These are phyloP conservation scores for Neopelma chrysocephalum DNA, from an alignment of 2,797 vertebrate genomes.

Conservation along the genomic window DNA sequence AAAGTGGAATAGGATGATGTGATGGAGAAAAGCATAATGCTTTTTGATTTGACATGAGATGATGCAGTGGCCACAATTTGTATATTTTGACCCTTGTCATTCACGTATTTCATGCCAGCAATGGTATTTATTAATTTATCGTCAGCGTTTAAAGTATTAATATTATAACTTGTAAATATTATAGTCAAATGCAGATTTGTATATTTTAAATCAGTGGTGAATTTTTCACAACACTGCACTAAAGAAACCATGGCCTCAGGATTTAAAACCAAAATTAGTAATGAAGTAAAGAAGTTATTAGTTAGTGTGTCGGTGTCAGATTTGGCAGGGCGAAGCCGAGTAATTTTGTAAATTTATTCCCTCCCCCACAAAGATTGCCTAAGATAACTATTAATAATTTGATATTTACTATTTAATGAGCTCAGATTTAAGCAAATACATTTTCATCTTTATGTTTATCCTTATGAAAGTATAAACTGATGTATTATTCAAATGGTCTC, in stretches of 20 bases:
- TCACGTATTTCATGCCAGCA: background rate
- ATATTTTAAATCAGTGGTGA: background rate
- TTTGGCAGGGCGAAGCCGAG: background rate
- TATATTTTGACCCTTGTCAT: background rate
- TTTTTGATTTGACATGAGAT: background rate
- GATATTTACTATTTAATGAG: conserved; percentile 12
- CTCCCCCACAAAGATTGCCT: background rate
- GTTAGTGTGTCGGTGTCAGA: background rate
- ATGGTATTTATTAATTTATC: background rate
- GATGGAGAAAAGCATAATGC: background rate
- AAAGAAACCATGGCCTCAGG: background rate
- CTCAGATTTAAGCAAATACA: background rate
- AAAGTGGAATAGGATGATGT: background rate
- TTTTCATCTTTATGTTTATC: conserved; percentile 8
- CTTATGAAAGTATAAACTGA: background rate
- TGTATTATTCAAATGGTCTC: background rate
- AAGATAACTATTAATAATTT: background rate
- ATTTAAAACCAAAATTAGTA: background rate
- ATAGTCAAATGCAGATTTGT: background rate
- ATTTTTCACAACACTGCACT: background rate
- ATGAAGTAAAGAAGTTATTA: background rate
- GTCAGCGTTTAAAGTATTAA: background rate
- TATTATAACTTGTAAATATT: background rate
- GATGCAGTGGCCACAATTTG: background rate
- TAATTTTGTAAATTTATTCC: background rate